phyloP scores from a whole-genome alignment of 2,888 invertebrate genomes.

The Ennomos erosarius region DNA sequence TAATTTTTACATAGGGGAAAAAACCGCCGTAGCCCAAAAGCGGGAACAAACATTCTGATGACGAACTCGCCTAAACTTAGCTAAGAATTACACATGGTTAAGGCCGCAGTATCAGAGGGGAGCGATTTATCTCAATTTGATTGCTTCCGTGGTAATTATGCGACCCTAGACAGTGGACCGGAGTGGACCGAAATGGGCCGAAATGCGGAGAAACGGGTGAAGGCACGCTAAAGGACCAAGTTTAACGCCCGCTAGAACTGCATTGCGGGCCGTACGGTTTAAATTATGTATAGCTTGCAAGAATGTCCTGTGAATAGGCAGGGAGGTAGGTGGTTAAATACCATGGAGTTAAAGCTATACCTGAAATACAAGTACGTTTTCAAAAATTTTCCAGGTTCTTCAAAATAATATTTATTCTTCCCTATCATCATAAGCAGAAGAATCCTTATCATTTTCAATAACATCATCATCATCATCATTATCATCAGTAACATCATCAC shows the following conservation, averaged over 20 bases:
- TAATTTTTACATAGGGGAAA: too few relatives aligned
- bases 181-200: constrained; percentile 6
- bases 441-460: too few relatives aligned
- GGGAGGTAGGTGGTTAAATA: constrained; percentile 7
- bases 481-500: too few relatives aligned
- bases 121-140: constrained; percentile 45
- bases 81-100: constrained; percentile 3
- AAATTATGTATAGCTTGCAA: constrained; percentile 36
- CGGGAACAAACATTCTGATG: too few relatives aligned
- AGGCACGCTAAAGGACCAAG: constrained; percentile 25
- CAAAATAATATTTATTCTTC: too few relatives aligned
- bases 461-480: too few relatives aligned
- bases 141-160: constrained; percentile 41
- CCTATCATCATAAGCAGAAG: too few relatives aligned
- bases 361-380: too few relatives aligned
- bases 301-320: constrained; percentile 24
- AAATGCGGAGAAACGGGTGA: background rate
- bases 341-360: too few relatives aligned
- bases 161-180: constrained; percentile 28
- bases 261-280: constrained; percentile 32
- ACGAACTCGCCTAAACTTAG: too few relatives aligned
- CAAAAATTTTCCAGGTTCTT: too few relatives aligned
- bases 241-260: constrained; percentile 29
- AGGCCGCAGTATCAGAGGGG: constrained; percentile 26
- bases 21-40: too few relatives aligned